A percentile compares a stretch with the other conserved stretches of the same genome.
Evolutionary conservation across 2,113 vertebrate species (phyloP).

Genomic region (Mystacornis crossleyi): DNA sequence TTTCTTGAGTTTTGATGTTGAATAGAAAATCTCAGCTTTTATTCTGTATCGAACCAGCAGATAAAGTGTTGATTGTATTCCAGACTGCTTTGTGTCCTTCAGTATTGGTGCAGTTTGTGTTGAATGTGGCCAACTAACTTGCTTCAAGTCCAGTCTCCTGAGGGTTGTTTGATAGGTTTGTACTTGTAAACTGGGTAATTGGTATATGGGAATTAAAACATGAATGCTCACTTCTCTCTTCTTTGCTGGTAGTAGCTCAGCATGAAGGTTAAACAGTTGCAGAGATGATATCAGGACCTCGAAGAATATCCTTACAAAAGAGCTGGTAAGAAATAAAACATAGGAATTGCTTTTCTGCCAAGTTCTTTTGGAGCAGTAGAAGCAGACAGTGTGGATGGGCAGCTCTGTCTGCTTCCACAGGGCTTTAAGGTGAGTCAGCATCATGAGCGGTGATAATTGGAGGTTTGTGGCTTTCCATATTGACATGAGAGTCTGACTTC

Average conservation of each 20-base stretch:
- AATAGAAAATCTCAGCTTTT: background rate
- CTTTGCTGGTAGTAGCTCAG: background rate
- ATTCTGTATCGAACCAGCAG: background rate
- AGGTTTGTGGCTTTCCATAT: slow-evolving; percentile 14
- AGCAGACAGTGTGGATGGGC: background rate
- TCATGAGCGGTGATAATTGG: background rate
- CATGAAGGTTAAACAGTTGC: background rate
- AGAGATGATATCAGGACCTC: background rate
- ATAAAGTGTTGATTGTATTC: background rate
- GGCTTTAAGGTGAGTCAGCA: slow-evolving; percentile 36
- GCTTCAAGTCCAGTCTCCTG: background rate
- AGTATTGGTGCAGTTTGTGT: background rate
- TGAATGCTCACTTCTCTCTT: background rate
- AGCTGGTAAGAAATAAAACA: background rate
- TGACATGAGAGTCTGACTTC: background rate
- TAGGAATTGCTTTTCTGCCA: background rate
- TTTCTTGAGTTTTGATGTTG: background rate
- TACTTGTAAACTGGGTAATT: background rate
- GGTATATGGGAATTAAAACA: background rate
- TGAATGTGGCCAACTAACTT: background rate
- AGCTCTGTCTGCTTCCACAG: background rate
- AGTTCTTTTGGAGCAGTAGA: background rate
- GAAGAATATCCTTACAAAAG: background rate
- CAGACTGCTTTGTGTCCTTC: background rate
- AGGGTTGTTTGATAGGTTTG: background rate